Base-by-base conservation (phyloP, 1,140 invertebrate species). In the Drosophila bocki region DNA sequence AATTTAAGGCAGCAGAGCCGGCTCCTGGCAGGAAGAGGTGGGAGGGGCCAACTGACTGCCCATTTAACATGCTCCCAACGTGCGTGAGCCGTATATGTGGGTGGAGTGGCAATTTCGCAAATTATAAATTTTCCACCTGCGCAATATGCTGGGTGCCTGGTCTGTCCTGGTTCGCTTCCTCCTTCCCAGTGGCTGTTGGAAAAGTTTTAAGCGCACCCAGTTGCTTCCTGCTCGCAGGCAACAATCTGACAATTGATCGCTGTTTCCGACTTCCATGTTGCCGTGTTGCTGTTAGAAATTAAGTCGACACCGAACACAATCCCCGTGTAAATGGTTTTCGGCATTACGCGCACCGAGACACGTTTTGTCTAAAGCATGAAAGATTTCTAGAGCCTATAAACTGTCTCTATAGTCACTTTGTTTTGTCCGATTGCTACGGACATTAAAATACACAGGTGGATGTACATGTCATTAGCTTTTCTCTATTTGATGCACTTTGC, bases 91-190 rank as follows among this genome's bases (percentile, higher is more conserved):
- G 48, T 56, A 33, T 76, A 53, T 79, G 84, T 71, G 54, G 39
- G 54, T 11, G 51, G 45, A 59, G 47, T 83, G 77, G 80, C 85
- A 81, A 90, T 90, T 90, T 84, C 54, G 74, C 81, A 88, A 88
- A 88, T 90, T 88, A 88, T 88, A 88, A 88, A 90, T 88, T 87
- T 90, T 88, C 84, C 84, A 88, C 84, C 84, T 90, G 84, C 78
- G 39, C 80, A 88, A 82, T 88, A 61, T 88, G 84, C 83, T 76
- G 65, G 42, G 39, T 47, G 65, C 65, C 71, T 48, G 62, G 26
- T n/a, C 19, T 22, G 45, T 60, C 15, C 39, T 32, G 32, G 3
- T 17, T 26, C n/a, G 51, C 61, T 13, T 15, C n/a, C 39, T 41
- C 35, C 22, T 19, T 15, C 47, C 58, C 64, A 70, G 54, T 77